These are phyloP conservation scores for Phenganax subtilis DNA, from an alignment of 92 coral and sea anemone genomes.

Conservation along the genomic window DNA sequence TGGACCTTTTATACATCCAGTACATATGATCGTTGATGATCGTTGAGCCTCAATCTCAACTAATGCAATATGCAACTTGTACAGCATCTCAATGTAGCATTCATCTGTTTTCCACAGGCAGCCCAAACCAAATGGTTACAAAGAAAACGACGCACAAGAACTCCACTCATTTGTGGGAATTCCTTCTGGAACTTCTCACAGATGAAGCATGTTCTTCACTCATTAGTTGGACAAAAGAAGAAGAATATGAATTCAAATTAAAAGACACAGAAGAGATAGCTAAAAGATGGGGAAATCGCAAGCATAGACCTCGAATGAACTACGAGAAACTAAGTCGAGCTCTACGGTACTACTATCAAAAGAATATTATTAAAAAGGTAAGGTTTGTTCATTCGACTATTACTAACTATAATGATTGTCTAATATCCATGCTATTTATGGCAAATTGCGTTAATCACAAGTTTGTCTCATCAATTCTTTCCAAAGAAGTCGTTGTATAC, in stretches of 20 bases:
- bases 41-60: too few relatives aligned
- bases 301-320: slow-evolving; percentile 96
- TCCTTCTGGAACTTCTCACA: slow-evolving; percentile 80
- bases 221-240: slow-evolving; percentile 91
- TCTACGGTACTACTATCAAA: slow-evolving; percentile 89
- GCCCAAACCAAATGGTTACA: neutral
- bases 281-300: slow-evolving; percentile 89
- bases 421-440: too few relatives aligned
- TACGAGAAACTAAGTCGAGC: slow-evolving; percentile 96
- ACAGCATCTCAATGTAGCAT: neutral
- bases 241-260: slow-evolving; percentile 81
- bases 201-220: slow-evolving; percentile 86
- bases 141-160: slow-evolving; percentile 49
- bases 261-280: slow-evolving; percentile 97
- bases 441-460: too few relatives aligned
- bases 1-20: too few relatives aligned
- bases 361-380: slow-evolving; percentile 89
- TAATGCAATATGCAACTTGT: too few relatives aligned
- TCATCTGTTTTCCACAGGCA: neutral
- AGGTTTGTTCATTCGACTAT: neutral
- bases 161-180: slow-evolving; percentile 94
- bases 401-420: too few relatives aligned
- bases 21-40: too few relatives aligned
- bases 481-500: too few relatives aligned
- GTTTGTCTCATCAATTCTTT: too few relatives aligned